phyloP scores from a whole-genome alignment of 2,888 invertebrate genomes.

The Mythimna impura region DNA sequence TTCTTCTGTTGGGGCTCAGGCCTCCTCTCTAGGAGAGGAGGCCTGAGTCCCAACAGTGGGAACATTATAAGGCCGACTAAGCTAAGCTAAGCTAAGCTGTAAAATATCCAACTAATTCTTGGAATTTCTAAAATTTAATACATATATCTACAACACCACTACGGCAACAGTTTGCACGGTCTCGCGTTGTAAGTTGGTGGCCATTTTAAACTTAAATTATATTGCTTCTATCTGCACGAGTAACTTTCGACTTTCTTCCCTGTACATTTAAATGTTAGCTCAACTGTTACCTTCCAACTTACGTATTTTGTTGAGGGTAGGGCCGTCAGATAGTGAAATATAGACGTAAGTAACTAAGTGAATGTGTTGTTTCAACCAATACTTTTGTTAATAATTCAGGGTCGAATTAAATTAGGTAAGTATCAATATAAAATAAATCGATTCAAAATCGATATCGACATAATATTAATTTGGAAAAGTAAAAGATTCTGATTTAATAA shows the following conservation, averaged over 20 bases:
- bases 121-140: neutral
- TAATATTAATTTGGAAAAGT: too few relatives aligned
- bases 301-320: slow-evolving; percentile 12
- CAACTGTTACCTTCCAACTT: slow-evolving; percentile 16
- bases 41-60: too few relatives aligned
- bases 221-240: slow-evolving; percentile 55
- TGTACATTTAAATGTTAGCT: slow-evolving; percentile 30
- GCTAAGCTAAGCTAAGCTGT: too few relatives aligned
- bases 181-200: slow-evolving; percentile 52
- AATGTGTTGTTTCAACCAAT: neutral
- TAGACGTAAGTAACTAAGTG: neutral
- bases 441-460: neutral
- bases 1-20: too few relatives aligned
- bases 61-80: too few relatives aligned
- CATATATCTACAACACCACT: slow-evolving; percentile 43
- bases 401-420: too few relatives aligned
- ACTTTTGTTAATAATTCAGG: neutral
- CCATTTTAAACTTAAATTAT: slow-evolving; percentile 70
- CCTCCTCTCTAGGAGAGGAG: too few relatives aligned
- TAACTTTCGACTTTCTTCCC: slow-evolving; percentile 39
- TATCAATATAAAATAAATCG: neutral
- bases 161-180: slow-evolving; percentile 51
- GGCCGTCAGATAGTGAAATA: neutral
- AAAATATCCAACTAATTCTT: neutral
- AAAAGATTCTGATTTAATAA: neutral